Evolutionary conservation across 1,140 invertebrate species (phyloP), one percentile per base, ranked within the genome.

Genomic region (Drosophila ogumai): DNA sequence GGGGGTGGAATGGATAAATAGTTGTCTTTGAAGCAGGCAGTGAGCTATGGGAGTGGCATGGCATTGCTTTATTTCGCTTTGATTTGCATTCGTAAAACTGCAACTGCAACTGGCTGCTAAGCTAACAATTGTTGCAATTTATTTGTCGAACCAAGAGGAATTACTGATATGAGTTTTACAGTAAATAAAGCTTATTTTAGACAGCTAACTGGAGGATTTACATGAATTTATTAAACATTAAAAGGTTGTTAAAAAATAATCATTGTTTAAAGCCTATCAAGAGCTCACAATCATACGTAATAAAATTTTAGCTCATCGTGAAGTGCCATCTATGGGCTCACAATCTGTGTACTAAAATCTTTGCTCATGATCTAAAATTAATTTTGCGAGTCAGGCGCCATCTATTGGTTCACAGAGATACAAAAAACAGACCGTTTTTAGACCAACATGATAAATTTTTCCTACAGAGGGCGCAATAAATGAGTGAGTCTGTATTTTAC

Each of bases 71-170:
- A 57, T 49, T 31, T 47, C 47, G 32, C 8, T 46, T 61, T 55
- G 38, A 41, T 40, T 46, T 68, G 50, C 65, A 55, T 50, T 44
- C 34, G 41, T 47, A 43, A 78, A 79, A 60, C 19, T 54, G 79
- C 82, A 85, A 78, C 77, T 85, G 81, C 19, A 22, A 22, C 19
- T 22, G 25, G 65, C 55, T 13, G 44, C 46, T 65, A 47, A 40
- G 41, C 44, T 9, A 22, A 52, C 78, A 86, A 79, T 69, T 86
- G 79, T 82, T 68, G 79, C 65, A 50, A 86, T 75, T 72, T 58
- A 36, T 22, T 25, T 69, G 13, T 12, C 12, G n/a, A 22, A 10
- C 3, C 5, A 32, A 10, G 17, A 10, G 25, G 8, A 28, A 50
- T 63, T 40, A 15, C 19, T 32, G 15, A 22, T 47, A 43, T 44